Base-by-base conservation (phyloP, 2,113 vertebrate species). In the Podarcis muralis region DNA sequence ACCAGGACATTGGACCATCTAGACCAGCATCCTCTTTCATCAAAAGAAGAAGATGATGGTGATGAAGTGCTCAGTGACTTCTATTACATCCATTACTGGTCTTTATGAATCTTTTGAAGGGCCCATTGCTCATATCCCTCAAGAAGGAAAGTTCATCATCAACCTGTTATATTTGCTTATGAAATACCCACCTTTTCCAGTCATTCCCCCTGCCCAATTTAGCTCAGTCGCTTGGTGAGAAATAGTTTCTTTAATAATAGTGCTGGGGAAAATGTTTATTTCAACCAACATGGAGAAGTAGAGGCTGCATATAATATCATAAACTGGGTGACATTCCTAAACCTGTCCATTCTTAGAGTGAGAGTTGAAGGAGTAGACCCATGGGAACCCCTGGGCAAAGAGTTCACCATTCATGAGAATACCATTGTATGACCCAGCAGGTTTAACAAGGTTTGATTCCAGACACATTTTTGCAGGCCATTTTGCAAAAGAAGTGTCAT, bases 321-420 rank as follows among this genome's bases (percentile, higher is more conserved):
- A 59, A 86, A 78, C 59, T 86, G 84, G 84, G 20, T 86, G 8
- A 78, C 75, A 22, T 86, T 86, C 37, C 74, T 59, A 43, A 86
- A 85, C 72, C 53, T 62, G 23, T 62, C 84, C 9, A 76, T 75
- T 25, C 37, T 59, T 85, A 62, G 75, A 66, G 37, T 68, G 11
- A 86, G 30, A 78, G 75, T 86, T 48, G 75, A 59, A 35, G 22
- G 22, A 59, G 25, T 86, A 18, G 75, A 86, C 11, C 75, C 75
- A 5, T 0, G 13, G 16, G 16, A 59, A n/a, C 12, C 59, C 20
- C 59, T 9, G 4, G 35, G 20, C 12, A 22, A 78, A 1, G 12
- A 1, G 12, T 78, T 86, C 74, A 43, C 18, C 8, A 66, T 86
- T 65, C 8, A 37, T 32, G 27, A 78, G 15, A 37, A 27, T n/a